These are phyloP conservation scores for Molanna angustata DNA, from an alignment of 2,888 invertebrate species.

Conservation along the genomic window DNA sequence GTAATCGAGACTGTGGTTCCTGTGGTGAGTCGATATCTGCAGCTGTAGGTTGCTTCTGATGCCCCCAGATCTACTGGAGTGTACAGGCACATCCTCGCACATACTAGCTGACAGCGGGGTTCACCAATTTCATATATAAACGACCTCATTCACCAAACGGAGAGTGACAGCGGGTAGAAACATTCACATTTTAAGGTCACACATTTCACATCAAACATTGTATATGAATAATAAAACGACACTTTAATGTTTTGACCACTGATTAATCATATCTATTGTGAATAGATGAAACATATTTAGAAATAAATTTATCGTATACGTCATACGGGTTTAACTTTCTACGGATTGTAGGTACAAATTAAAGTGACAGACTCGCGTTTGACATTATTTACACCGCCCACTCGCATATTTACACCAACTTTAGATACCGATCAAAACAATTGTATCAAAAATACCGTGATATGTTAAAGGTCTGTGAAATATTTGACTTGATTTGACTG, in stretches of 20 bases:
- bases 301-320: conserved; percentile 18
- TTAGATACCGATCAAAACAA: too few species aligned
- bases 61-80: conserved; percentile 45
- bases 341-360: too few species aligned
- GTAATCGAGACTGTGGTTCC: conserved; percentile 87
- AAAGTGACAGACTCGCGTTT: too few species aligned
- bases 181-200: conserved; percentile 20
- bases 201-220: conserved; percentile 12
- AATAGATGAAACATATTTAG: conserved; percentile 17
- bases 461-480: too few species aligned
- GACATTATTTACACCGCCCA: too few species aligned
- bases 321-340: conserved; percentile 25
- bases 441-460: too few species aligned
- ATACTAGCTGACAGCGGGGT: conserved; percentile 45
- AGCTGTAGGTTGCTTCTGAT: conserved; percentile 38
- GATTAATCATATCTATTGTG: conserved; percentile 2
- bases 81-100: conserved; percentile 56
- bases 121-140: conserved; percentile 1
- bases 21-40: conserved; percentile 63
- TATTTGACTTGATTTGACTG: neutral
- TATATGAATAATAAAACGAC: neutral
- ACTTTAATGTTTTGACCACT: conserved; percentile 12
- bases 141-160: conserved; percentile 21
- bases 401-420: too few species aligned
- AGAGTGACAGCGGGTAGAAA: conserved; percentile 14